Evolutionary conservation across 2,113 vertebrate genomes (phyloP), one percentile per base, ranked within the genome.

Genomic region (Mobula hypostoma): DNA sequence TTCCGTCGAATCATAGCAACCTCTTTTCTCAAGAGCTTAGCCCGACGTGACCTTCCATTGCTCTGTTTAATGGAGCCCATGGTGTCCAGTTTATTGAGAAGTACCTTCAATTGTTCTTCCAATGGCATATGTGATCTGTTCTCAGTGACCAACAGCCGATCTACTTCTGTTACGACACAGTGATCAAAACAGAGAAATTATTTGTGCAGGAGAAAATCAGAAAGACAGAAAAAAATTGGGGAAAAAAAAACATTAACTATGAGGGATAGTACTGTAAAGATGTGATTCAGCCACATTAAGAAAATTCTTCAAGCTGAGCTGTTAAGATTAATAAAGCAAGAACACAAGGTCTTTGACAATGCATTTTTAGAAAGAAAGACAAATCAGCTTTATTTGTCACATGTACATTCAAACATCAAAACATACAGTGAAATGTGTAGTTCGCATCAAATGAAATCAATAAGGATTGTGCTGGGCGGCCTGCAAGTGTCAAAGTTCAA

Each of bases 1-100:
- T 99, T 99, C 95, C 98, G 97, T 95, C 98, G 98, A 94, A 99
- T 96, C 0, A 98, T 97, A 0, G 98, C 98, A 97, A 99, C 98
- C 96, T 99, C 99, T 94, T 99, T 99, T 94, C 98, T 97, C 96
- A 99, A 98, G 95, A 99, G 98, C 96, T 99, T 99, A 95, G 98
- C 98, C 14, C 98, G 96, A 4, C 98, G 97, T 0, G 98, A 98
- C 94, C 98, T 98, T 27, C 98, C 98, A 12, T 98, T 98, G 94
- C 98, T 99, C 96, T 99, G 99, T 95, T 98, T 99, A 94, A 98
- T 97, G 0, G 98, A 96, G 0, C 97, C 98, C 95, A 98, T 98
- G 95, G 98, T 98, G 0, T 99, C 98, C 0, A 99, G 97, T 17
- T 97, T 97, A 27, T 96, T 97, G 94, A 99, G 97, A 96, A 99